phyloP scores from a whole-genome alignment of 2,888 invertebrate genomes.

The Ctenicera cuprea region DNA sequence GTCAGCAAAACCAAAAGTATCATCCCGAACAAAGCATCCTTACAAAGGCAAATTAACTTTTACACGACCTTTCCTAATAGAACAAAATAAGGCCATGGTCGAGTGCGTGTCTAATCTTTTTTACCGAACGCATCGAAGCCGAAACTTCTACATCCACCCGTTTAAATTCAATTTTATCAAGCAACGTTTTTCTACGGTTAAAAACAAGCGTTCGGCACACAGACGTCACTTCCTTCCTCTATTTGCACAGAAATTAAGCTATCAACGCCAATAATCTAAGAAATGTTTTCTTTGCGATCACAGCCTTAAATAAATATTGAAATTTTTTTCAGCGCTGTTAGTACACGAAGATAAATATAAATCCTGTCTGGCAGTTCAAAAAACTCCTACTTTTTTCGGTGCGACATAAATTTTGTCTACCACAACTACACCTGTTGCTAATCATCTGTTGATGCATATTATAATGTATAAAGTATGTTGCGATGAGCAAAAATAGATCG shows the following conservation, averaged over 20 bases:
- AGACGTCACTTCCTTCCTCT: constrained; percentile 18
- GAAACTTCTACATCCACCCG: background rate
- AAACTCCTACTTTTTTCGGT: constrained; percentile 4
- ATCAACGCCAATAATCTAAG: background rate
- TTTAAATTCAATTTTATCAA: constrained; percentile 2
- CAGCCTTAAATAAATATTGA: background rate
- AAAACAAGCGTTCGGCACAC: background rate
- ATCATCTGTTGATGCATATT: constrained; percentile 12
- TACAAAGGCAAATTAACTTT: background rate
- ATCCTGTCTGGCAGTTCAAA: constrained; percentile 17
- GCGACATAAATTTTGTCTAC: constrained; percentile 13
- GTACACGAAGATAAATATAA: constrained; percentile 15
- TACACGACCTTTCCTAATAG: background rate
- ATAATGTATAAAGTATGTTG: background rate
- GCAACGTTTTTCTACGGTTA: background rate
- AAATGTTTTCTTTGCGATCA: background rate
- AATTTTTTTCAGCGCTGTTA: background rate
- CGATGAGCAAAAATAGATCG: background rate
- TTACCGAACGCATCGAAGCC: background rate
- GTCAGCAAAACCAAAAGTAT: too few species aligned
- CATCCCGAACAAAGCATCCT: too few species aligned
- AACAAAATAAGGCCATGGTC: constrained; percentile 2
- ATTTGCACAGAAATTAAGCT: background rate
- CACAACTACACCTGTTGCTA: constrained; percentile 18
- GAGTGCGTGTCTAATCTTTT: background rate